Conservation (phyloP, 2,888 invertebrate species). For the Metalampra italica region DNA sequence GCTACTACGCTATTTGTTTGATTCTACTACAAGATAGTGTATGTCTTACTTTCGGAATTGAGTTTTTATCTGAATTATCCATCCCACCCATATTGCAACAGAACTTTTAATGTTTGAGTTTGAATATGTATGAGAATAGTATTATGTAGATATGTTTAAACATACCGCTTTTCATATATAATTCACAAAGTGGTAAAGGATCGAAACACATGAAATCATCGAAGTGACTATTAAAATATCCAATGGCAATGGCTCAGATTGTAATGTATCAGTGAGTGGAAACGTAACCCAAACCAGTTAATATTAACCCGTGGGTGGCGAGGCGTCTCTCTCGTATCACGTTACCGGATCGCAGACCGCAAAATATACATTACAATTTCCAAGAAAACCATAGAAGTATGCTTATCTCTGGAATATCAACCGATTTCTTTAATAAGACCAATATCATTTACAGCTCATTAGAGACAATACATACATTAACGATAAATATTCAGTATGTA, state of each 20-base stretch:
- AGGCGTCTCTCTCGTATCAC: conserved; percentile 44
- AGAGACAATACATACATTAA: not conserved
- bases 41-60: conserved; percentile 60
- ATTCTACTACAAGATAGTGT: conserved; percentile 67
- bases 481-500: not conserved
- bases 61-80: conserved; percentile 28
- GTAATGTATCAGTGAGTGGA: conserved; percentile 52
- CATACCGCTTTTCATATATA: too few relatives aligned
- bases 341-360: conserved; percentile 46
- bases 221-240: conserved; percentile 17
- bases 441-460: not conserved
- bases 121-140: too few relatives aligned
- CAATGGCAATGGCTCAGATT: conserved; percentile 52
- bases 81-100: not conserved
- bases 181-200: too few relatives aligned
- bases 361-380: conserved; percentile 50
- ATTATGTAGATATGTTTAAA: too few relatives aligned
- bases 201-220: too few relatives aligned
- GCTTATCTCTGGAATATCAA: not conserved
- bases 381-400: conserved; percentile 6
- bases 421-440: not conserved
- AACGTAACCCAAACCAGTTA: conserved; percentile 43
- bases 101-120: not conserved
- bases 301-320: conserved; percentile 39
- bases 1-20: conserved; percentile 65